Evolutionary conservation across 2,888 invertebrate genomes (phyloP).

Genomic region (Habroteleia sp.): DNA sequence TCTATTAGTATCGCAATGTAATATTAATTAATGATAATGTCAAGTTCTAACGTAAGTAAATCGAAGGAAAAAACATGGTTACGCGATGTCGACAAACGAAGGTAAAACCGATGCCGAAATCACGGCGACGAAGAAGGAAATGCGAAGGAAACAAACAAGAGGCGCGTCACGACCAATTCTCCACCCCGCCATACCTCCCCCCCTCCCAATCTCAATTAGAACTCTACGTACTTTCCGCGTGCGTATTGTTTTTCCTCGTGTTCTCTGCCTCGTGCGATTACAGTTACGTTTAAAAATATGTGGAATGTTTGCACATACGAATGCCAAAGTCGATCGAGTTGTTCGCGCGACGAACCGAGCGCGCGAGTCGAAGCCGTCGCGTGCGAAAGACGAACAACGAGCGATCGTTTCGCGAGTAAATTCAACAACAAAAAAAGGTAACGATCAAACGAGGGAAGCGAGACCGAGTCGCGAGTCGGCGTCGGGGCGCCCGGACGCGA

Average conservation of each 20-base stretch:
- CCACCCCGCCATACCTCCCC: slow-evolving; percentile 1
- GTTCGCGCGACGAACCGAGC: slow-evolving; percentile 14
- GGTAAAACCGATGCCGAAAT: slow-evolving; percentile 3
- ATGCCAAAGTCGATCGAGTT: slow-evolving; percentile 44
- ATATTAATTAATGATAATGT: slow-evolving; percentile 6
- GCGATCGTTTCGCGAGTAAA: slow-evolving; percentile 1
- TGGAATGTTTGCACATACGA: slow-evolving; percentile 62
- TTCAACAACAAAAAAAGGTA: slow-evolving; percentile 35
- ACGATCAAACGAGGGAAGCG: slow-evolving; percentile 14
- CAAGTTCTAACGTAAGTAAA: slow-evolving; percentile 18
- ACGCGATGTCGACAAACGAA: slow-evolving; percentile 19
- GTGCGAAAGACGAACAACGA: slow-evolving; percentile 21
- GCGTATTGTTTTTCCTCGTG: slow-evolving; percentile 5
- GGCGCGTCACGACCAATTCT: too few relatives aligned
- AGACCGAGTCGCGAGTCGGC: background rate
- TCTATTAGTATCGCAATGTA: background rate
- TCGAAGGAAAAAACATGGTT: slow-evolving; percentile 7
- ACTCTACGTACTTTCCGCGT: background rate
- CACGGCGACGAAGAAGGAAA: slow-evolving; percentile 23
- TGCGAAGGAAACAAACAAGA: slow-evolving; percentile 18
- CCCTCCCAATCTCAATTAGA: background rate
- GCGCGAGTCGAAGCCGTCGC: slow-evolving; percentile 19
- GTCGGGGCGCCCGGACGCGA: too few relatives aligned
- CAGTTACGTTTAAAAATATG: slow-evolving; percentile 53
- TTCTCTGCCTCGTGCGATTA: slow-evolving; percentile 19